Evolutionary conservation across 2,888 invertebrate species (phyloP).

Genomic region (Spodoptera littoralis): DNA sequence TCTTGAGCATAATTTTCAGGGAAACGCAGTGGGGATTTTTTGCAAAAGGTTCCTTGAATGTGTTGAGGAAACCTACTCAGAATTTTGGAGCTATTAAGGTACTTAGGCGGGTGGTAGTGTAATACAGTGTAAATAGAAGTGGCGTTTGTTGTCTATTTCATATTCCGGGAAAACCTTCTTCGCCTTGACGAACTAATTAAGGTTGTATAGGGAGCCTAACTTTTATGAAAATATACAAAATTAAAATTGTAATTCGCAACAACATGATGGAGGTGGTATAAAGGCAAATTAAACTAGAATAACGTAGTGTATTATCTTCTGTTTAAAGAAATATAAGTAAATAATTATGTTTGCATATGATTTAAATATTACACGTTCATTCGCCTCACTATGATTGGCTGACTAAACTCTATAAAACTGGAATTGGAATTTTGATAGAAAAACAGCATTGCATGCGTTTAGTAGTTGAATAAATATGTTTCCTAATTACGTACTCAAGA

Average conservation of each 20-base stretch:
- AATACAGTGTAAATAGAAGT: constrained; percentile 48
- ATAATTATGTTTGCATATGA: no score
- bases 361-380: no score
- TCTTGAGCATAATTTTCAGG: constrained; percentile 17
- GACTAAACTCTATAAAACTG: no score
- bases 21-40: constrained; percentile 25
- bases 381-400: no score
- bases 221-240: constrained; percentile 10
- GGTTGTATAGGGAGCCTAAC: constrained; percentile 7
- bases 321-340: no score
- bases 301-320: no score
- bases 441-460: no score
- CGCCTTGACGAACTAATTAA: constrained; percentile 33
- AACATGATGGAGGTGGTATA: not conserved
- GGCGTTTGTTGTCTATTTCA: constrained; percentile 36
- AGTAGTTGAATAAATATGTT: no score
- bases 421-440: no score
- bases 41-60: constrained; percentile 13
- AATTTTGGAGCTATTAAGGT: constrained; percentile 45
- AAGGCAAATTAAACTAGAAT: no score
- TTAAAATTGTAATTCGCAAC: not conserved
- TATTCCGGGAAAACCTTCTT: constrained; percentile 25
- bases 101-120: constrained; percentile 25
- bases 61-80: constrained; percentile 39
- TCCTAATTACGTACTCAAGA: no score